These are phyloP conservation scores for Butorides virescens DNA, from an alignment of 2,113 vertebrate genomes.

Conservation along the genomic window DNA sequence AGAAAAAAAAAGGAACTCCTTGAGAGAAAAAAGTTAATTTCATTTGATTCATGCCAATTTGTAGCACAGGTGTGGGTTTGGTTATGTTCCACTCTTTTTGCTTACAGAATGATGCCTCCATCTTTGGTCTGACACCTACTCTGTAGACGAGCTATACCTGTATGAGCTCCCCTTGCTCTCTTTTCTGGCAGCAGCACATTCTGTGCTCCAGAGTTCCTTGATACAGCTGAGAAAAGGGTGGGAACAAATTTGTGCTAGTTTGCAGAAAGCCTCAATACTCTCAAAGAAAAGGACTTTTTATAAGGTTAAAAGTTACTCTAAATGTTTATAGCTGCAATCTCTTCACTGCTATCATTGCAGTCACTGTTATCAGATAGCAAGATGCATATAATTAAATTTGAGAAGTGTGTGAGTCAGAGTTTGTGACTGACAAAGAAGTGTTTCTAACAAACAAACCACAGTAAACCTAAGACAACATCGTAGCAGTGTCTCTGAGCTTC, in stretches of 20 bases:
- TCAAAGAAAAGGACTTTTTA: neutral
- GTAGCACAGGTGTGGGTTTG: neutral
- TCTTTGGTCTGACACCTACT: neutral
- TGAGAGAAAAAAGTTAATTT: neutral
- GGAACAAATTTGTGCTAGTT: neutral
- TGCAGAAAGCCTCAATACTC: neutral
- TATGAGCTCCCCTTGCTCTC: neutral
- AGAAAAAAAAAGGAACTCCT: neutral
- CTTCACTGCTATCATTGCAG: neutral
- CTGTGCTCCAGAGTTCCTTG: neutral
- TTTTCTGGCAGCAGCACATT: neutral
- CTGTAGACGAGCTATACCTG: neutral
- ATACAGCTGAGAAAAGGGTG: neutral
- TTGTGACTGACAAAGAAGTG: neutral
- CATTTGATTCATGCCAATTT: neutral
- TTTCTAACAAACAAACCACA: conserved; percentile 8
- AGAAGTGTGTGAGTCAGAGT: neutral
- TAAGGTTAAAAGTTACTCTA: neutral
- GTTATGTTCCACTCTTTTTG: neutral
- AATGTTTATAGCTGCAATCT: neutral
- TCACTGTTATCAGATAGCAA: neutral
- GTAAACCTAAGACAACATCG: neutral
- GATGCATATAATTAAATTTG: neutral
- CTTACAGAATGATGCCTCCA: neutral
- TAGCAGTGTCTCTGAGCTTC: neutral